phyloP scores from a whole-genome alignment of 2,888 invertebrate genomes.

The Ormyrus pomaceus region DNA sequence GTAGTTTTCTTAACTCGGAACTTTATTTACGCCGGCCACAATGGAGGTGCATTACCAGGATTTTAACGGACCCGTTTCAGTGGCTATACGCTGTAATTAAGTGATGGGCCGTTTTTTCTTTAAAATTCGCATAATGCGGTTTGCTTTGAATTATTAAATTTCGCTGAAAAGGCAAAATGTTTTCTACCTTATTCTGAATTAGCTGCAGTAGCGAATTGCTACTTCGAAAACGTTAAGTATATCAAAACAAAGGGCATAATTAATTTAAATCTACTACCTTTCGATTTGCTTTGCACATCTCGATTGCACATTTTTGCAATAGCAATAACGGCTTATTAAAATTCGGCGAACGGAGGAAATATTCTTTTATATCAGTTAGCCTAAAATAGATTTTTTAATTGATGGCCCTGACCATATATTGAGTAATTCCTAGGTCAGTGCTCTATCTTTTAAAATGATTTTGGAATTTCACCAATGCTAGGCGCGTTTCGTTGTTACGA shows the following conservation, averaged over 20 bases:
- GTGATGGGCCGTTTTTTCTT: constrained; percentile 17
- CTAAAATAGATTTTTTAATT: too few relatives aligned
- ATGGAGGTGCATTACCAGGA: constrained; percentile 33
- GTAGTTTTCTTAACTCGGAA: constrained; percentile 18
- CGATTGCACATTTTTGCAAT: too few relatives aligned
- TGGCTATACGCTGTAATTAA: constrained; percentile 23
- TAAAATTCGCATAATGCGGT: constrained; percentile 10
- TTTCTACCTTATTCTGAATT: too few relatives aligned
- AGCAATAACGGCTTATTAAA: too few relatives aligned
- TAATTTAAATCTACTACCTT: too few relatives aligned
- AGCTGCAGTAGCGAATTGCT: too few relatives aligned
- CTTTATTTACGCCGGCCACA: constrained; percentile 24
- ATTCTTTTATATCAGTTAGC: too few relatives aligned
- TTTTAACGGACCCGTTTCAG: constrained; percentile 1
- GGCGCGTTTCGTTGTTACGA: constrained; percentile 20
- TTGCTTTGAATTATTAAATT: neutral
- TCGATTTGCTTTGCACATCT: too few relatives aligned
- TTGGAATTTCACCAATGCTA: constrained; percentile 9
- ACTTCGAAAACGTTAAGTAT: too few relatives aligned
- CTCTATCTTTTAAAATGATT: constrained; percentile 23
- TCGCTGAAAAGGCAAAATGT: too few relatives aligned
- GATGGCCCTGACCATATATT: neutral
- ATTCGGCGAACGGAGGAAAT: too few relatives aligned
- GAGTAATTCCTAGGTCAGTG: constrained; percentile 25
- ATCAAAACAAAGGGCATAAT: too few relatives aligned